A percentile compares a stretch with the other conserved stretches of the same genome.
Conservation (phyloP, 2,797 vertebrate genomes). For the Lepus townsendii region DNA sequence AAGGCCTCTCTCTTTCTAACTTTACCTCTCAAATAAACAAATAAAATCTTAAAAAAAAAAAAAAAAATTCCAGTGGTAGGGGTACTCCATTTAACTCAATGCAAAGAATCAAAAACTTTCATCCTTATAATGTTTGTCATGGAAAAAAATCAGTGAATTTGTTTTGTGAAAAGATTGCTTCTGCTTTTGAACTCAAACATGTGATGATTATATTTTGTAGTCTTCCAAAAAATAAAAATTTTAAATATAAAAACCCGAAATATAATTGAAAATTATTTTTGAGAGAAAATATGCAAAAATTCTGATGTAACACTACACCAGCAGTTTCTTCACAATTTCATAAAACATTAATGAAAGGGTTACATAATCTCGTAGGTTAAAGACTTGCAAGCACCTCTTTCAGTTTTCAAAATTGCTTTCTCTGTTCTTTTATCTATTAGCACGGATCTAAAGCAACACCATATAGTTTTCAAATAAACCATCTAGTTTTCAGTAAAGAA, state of each 20-base stretch:
- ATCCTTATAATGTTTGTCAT: neutral
- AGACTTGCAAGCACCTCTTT: conserved; percentile 69
- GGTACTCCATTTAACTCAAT: conserved; percentile 26
- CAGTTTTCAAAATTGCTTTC: conserved; percentile 45
- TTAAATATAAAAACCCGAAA: conserved; percentile 62
- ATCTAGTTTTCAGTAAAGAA: conserved; percentile 50
- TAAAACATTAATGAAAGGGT: conserved; percentile 82
- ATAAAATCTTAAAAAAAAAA: neutral
- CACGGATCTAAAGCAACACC: conserved; percentile 47
- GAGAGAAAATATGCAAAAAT: conserved; percentile 54
- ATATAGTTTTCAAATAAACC: conserved; percentile 56
- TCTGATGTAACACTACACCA: conserved; percentile 42
- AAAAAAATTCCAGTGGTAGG: neutral
- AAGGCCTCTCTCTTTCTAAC: too few relatives aligned
- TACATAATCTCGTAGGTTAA: conserved; percentile 81
- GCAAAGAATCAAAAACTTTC: conserved; percentile 61
- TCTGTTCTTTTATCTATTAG: conserved; percentile 37
- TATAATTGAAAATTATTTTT: conserved; percentile 31
- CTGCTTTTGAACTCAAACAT: conserved; percentile 60
- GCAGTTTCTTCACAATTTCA: conserved; percentile 74
- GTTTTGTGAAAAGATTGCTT: conserved; percentile 57
- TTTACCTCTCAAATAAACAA: too few relatives aligned
- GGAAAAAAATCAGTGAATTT: conserved; percentile 44
- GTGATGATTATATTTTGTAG: conserved; percentile 50
- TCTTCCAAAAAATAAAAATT: conserved; percentile 54